Evolutionary conservation across 1,140 invertebrate genomes (phyloP).

Genomic region (Heliconius hermathena): DNA sequence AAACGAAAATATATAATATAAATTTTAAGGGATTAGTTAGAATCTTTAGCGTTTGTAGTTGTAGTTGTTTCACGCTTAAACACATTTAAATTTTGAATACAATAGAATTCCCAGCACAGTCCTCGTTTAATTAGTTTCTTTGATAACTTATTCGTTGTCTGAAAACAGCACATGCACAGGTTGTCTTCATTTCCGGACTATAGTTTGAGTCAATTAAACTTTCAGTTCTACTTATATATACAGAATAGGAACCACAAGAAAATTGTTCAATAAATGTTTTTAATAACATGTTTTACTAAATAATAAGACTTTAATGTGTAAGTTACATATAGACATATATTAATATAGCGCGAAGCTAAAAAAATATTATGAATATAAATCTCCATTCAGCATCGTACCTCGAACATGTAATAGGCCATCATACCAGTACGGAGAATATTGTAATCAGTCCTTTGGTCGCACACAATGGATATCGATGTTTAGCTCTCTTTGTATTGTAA

Average conservation of each 20-base stretch:
- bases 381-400: no score
- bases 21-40: conserved; percentile 18
- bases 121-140: conserved; percentile 24
- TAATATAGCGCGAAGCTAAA: no score
- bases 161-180: conserved; percentile 15
- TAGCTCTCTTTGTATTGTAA: neutral
- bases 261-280: no score
- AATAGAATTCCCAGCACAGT: conserved; percentile 17
- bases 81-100: conserved; percentile 19
- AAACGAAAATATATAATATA: neutral
- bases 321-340: no score
- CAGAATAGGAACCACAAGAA: no score
- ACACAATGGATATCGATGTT: neutral
- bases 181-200: no score
- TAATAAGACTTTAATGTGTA: no score
- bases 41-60: conserved; percentile 11
- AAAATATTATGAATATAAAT: neutral
- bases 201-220: no score
- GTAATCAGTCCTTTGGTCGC: conserved; percentile 17
- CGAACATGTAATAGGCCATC: neutral
- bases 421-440: neutral
- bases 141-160: no score
- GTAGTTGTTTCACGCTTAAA: conserved; percentile 20
- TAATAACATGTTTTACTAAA: no score
- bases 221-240: no score